Percentiles rank a stretch among this genome's conserved stretches.
phyloP scores from a whole-genome alignment of 2,113 vertebrate genomes.

The Tupaia chinensis region DNA sequence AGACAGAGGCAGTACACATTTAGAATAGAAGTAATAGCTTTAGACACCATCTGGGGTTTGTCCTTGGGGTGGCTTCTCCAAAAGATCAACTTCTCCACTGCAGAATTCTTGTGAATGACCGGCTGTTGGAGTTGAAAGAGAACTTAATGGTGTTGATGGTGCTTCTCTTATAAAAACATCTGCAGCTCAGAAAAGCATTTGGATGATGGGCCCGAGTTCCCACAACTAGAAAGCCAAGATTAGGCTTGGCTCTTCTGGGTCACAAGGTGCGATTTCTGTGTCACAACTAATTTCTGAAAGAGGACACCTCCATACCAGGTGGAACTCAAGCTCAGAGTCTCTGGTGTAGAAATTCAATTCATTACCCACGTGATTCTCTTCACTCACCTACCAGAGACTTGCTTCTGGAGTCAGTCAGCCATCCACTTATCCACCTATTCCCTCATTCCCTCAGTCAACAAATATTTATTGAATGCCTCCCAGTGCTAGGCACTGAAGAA shows the following conservation, averaged over 20 bases:
- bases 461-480: not conserved
- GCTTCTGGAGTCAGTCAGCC: not conserved
- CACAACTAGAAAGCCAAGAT: not conserved
- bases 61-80: not conserved
- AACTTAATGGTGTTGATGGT: not conserved
- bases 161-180: not conserved
- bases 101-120: constrained; percentile 29
- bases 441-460: not conserved
- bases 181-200: not conserved
- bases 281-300: constrained; percentile 46
- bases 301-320: not conserved
- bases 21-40: not conserved
- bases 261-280: not conserved
- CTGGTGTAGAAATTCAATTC: not conserved
- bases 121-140: not conserved
- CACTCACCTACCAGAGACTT: not conserved
- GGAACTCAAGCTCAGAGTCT: not conserved
- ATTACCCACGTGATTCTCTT: not conserved
- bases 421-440: not conserved
- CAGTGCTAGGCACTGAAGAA: not conserved
- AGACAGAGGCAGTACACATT: not conserved
- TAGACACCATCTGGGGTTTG: not conserved
- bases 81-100: constrained; percentile 25
- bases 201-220: not conserved
- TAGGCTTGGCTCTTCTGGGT: not conserved